Conservation (phyloP, 23 tunicate genomes). For the Clavelina lepadiformis region DNA sequence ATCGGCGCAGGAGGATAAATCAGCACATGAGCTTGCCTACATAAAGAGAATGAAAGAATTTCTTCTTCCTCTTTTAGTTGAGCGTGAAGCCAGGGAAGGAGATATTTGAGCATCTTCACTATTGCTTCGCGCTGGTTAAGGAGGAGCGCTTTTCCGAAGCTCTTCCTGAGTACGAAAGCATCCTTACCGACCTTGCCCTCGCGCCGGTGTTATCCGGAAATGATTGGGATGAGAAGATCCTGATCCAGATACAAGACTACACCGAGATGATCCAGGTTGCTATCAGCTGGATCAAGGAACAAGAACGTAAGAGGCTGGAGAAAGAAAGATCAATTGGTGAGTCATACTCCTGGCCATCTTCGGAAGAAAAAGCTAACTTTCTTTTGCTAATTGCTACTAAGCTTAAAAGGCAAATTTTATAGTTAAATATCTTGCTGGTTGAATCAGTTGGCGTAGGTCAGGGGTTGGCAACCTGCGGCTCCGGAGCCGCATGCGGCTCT, state of each 20-base stretch:
- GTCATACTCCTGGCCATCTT: too few species aligned
- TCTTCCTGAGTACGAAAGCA: slow-evolving; percentile 13
- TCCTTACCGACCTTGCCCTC: slow-evolving; percentile 25
- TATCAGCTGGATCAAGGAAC: slow-evolving; percentile 13
- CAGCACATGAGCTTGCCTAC: too few species aligned
- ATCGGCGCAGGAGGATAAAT: too few species aligned
- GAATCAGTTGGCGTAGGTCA: too few species aligned
- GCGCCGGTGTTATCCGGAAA: slow-evolving; percentile 22
- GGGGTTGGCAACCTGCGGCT: too few species aligned
- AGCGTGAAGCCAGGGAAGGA: slow-evolving; percentile 30
- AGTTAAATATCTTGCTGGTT: too few species aligned
- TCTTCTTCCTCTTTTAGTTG: too few species aligned
- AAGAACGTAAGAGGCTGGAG: background rate
- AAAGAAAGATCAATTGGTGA: background rate
- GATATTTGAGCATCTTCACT: slow-evolving; percentile 18
- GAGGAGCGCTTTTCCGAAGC: slow-evolving; percentile 16
- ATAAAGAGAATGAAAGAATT: too few species aligned
- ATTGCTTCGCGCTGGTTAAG: slow-evolving; percentile 20
- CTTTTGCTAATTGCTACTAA: too few species aligned
- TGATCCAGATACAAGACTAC: slow-evolving; percentile 9
- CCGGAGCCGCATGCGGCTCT: too few species aligned
- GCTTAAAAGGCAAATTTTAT: too few species aligned
- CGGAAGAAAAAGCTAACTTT: too few species aligned
- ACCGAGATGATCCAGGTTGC: slow-evolving; percentile 20
- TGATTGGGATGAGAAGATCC: slow-evolving; percentile 15